phyloP scores from a whole-genome alignment of 2,113 vertebrate species.

The Mesoclemmys tuberculata region DNA sequence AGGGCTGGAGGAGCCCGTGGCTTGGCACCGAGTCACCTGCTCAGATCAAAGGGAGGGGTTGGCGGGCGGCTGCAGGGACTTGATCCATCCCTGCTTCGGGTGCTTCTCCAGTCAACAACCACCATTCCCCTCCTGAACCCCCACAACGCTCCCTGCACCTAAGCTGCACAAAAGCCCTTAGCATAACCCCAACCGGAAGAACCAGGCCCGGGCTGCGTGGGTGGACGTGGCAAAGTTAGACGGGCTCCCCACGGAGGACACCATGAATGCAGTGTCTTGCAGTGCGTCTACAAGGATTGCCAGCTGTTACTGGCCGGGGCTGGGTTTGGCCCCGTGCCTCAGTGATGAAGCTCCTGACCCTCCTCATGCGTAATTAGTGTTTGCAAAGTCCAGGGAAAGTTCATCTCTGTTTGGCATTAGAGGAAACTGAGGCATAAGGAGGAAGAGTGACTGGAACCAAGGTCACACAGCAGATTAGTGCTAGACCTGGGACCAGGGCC shows the following conservation, averaged over 20 bases:
- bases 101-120: not conserved
- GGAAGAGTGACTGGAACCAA: not conserved
- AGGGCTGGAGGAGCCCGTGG: not conserved
- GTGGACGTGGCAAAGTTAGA: not conserved
- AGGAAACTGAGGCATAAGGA: not conserved
- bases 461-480: not conserved
- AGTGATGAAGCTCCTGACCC: not conserved
- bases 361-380: not conserved
- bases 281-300: no score
- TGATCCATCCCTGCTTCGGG: not conserved
- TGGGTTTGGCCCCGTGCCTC: not conserved
- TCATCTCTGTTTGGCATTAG: not conserved
- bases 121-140: not conserved
- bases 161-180: not conserved
- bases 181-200: not conserved
- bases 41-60: not conserved
- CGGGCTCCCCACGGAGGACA: no score
- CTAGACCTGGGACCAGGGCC: not conserved
- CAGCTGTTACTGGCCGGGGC: not conserved
- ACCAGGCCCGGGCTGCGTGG: not conserved
- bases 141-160: not conserved
- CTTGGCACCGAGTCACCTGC: not conserved
- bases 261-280: no score
- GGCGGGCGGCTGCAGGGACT: not conserved
- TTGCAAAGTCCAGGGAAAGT: not conserved